phyloP scores from a whole-genome alignment of 2,113 vertebrate genomes.

The Cettia cetti region DNA sequence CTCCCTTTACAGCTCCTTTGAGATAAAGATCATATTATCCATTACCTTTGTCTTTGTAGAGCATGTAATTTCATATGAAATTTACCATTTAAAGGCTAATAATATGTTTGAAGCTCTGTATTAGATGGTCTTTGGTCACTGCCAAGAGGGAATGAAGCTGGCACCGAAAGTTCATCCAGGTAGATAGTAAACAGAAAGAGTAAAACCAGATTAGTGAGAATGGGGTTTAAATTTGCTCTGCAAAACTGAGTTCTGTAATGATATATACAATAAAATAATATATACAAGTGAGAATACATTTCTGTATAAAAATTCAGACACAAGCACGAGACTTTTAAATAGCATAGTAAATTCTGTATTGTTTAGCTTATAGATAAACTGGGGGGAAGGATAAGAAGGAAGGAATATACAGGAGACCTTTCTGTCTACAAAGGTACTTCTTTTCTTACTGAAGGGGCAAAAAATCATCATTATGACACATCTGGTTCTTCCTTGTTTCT shows the following conservation, averaged over 20 bases:
- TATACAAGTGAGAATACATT: neutral
- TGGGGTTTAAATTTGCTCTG: neutral
- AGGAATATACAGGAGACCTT: neutral
- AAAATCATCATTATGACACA: neutral
- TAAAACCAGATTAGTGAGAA: neutral
- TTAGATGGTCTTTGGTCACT: neutral
- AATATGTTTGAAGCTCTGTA: neutral
- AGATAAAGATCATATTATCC: conserved; percentile 1
- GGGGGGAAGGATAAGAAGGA: neutral
- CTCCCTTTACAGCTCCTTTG: neutral
- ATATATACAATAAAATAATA: neutral
- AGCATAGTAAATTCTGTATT: neutral
- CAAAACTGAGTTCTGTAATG: neutral
- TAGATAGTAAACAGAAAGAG: neutral
- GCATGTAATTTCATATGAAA: neutral
- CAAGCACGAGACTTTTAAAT: neutral
- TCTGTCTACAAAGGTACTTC: neutral
- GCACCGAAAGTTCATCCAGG: neutral
- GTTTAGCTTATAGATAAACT: neutral
- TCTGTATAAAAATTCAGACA: neutral
- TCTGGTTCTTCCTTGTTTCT: neutral
- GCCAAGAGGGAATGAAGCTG: neutral
- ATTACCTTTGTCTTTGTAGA: neutral
- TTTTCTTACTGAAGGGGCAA: neutral
- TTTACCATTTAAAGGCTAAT: neutral